Conservation (phyloP, 1,140 invertebrate genomes). For the Lucilia sericata region DNA sequence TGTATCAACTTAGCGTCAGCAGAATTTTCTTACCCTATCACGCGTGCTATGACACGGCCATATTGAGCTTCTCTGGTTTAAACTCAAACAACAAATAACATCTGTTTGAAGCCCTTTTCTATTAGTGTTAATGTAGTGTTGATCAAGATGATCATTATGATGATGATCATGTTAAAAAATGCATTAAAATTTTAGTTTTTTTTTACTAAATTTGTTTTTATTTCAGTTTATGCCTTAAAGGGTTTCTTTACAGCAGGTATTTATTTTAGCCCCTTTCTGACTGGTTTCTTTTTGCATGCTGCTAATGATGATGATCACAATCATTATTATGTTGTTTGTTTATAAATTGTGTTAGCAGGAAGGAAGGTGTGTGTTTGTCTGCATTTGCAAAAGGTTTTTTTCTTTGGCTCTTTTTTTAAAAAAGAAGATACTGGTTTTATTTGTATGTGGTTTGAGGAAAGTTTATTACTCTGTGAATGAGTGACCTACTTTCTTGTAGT, state of each 20-base stretch:
- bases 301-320: no score
- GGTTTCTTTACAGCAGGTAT: neutral
- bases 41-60: no score
- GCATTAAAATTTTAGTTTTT: neutral
- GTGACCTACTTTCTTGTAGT: slow-evolving; percentile 22
- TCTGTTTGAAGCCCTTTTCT: no score
- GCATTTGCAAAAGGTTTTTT: neutral
- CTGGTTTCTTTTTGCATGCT: neutral
- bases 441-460: slow-evolving; percentile 19
- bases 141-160: neutral
- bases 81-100: no score
- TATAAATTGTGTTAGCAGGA: slow-evolving; percentile 29
- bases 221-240: slow-evolving; percentile 5
- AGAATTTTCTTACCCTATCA: no score
- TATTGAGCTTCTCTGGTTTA: no score
- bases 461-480: slow-evolving; percentile 23
- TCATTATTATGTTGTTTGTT: no score
- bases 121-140: neutral
- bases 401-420: neutral
- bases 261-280: neutral
- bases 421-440: slow-evolving; percentile 11
- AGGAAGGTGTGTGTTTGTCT: neutral
- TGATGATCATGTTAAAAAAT: neutral
- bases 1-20: no score
- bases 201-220: slow-evolving; percentile 15